A percentile compares a stretch with the other conserved stretches of the same genome.
These are phyloP conservation scores for Anguilla japonica DNA, from an alignment of 2,113 vertebrate species.

Conservation along the genomic window DNA sequence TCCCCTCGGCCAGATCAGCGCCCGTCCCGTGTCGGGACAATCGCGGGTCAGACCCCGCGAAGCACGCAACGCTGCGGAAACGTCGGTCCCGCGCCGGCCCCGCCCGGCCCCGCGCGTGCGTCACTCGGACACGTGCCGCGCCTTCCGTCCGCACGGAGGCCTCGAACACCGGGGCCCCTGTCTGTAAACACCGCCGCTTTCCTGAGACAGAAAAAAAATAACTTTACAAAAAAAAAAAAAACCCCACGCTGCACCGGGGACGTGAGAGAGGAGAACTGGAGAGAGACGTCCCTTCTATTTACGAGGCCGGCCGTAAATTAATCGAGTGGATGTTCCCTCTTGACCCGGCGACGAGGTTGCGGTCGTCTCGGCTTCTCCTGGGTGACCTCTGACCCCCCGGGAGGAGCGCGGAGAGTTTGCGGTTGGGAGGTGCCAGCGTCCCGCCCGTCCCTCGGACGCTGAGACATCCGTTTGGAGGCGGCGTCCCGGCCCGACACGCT, in stretches of 20 bases:
- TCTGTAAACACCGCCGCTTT: background rate
- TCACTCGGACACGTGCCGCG: background rate
- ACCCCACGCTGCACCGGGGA: background rate
- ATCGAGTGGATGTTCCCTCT: conserved; percentile 44
- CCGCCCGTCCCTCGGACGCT: conserved; percentile 3
- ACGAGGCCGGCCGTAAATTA: conserved; percentile 42
- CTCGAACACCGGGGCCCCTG: background rate
- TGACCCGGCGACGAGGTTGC: conserved; percentile 31
- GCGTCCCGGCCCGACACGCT: conserved; percentile 14
- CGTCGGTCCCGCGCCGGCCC: too few species aligned
- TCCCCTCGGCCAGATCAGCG: background rate
- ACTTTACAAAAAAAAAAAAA: too few species aligned
- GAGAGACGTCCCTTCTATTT: conserved; percentile 16
- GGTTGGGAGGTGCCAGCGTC: conserved; percentile 3
- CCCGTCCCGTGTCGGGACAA: background rate
- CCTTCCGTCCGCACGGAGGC: background rate
- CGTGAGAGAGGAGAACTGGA: conserved; percentile 25
- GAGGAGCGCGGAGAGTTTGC: conserved; percentile 35
- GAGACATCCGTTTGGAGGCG: conserved; percentile 30
- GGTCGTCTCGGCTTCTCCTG: conserved; percentile 35
- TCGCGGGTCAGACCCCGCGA: background rate
- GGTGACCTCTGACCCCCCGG: conserved; percentile 34
- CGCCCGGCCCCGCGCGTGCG: background rate
- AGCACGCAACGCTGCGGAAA: background rate
- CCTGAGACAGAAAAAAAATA: background rate